phyloP scores from a whole-genome alignment of 2,113 vertebrate genomes.

The Chrysemys picta region DNA sequence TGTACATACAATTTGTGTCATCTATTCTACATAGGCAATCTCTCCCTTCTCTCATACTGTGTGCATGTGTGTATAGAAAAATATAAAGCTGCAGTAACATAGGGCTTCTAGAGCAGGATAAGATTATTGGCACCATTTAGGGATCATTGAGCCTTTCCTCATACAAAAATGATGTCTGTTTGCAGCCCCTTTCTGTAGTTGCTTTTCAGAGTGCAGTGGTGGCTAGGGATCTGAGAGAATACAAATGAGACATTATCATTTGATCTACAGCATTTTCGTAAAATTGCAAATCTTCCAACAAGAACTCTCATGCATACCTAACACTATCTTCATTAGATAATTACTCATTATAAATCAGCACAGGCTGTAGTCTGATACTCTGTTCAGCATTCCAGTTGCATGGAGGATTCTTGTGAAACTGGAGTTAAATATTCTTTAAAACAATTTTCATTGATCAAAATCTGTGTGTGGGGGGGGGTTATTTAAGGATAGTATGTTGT shows the following conservation, averaged over 20 bases:
- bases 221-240: slow-evolving; percentile 34
- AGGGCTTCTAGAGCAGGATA: not conserved
- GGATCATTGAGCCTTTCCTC: not conserved
- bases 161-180: slow-evolving; percentile 21
- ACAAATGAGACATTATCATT: slow-evolving; percentile 64
- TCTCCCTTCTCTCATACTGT: not conserved
- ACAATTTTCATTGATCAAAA: slow-evolving; percentile 27
- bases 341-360: slow-evolving; percentile 63
- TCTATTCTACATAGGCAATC: not conserved
- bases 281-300: slow-evolving; percentile 58
- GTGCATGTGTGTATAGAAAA: not conserved
- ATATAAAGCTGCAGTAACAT: not conserved
- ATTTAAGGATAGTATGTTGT: slow-evolving; percentile 3
- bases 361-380: slow-evolving; percentile 6
- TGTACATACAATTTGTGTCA: not conserved
- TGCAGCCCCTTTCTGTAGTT: slow-evolving; percentile 42
- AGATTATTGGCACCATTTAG: not conserved
- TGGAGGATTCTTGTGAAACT: slow-evolving; percentile 25
- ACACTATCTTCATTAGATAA: slow-evolving; percentile 58
- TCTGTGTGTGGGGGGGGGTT: not conserved
- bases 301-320: slow-evolving; percentile 52
- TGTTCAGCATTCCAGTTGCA: slow-evolving; percentile 40
- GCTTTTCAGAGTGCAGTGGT: slow-evolving; percentile 10
- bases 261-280: slow-evolving; percentile 61
- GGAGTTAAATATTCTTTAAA: slow-evolving; percentile 52